Conservation (phyloP, 92 coral and sea anemone genomes). For the Pocillopora grandis region DNA sequence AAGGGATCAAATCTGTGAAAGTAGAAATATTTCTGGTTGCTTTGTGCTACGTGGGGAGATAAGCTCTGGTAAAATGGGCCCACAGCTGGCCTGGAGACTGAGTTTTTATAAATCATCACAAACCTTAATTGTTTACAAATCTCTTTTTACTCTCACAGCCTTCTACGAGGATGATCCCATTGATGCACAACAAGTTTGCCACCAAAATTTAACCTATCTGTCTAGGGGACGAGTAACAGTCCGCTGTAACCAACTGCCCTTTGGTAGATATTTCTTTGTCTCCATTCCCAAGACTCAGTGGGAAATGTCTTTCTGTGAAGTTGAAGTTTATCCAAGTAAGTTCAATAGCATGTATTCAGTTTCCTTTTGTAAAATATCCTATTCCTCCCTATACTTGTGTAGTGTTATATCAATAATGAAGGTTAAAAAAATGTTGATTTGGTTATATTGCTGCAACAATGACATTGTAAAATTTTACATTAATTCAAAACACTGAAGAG, state of each 20-base stretch:
- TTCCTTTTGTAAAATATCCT: background rate
- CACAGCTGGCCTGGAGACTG: no score
- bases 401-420: background rate
- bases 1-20: no score
- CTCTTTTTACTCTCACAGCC: background rate
- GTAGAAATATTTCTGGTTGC: no score
- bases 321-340: constrained; percentile 5
- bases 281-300: background rate
- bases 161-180: background rate
- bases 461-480: no score
- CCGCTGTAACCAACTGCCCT: background rate
- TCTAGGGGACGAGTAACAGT: background rate
- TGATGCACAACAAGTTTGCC: background rate
- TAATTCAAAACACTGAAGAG: no score
- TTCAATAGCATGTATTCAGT: background rate
- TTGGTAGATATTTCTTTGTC: constrained; percentile 10
- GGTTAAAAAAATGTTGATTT: no score
- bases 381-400: background rate
- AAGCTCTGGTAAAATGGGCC: no score
- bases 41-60: no score
- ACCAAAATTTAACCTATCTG: background rate
- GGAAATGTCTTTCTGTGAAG: background rate
- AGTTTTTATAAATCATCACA: no score
- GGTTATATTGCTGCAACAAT: no score
- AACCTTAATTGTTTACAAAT: no score